Evolutionary conservation across 2,797 vertebrate species (phyloP).

Genomic region (Leptoclinus maculatus): DNA sequence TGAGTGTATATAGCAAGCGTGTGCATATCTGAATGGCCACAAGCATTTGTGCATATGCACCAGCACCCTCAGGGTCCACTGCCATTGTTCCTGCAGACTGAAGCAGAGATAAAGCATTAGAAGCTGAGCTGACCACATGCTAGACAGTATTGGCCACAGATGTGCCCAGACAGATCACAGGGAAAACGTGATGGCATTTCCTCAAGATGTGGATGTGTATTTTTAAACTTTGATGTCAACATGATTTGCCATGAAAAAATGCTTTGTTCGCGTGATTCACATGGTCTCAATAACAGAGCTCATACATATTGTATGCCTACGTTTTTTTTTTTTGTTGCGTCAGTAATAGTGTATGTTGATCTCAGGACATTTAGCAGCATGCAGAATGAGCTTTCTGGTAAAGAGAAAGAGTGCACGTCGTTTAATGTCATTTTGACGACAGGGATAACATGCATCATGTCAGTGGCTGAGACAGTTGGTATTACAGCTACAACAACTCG

Average conservation of each 20-base stretch:
- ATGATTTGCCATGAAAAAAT: conserved; percentile 90
- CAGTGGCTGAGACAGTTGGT: conserved; percentile 35
- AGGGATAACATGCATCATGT: conserved; percentile 38
- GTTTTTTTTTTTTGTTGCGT: conserved; percentile 19
- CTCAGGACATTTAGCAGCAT: conserved; percentile 52
- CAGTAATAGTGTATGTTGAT: conserved; percentile 49
- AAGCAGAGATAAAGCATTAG: conserved; percentile 71
- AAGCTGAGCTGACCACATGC: conserved; percentile 79
- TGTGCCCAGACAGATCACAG: conserved; percentile 84
- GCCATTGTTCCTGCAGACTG: conserved; percentile 62
- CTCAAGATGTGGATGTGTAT: conserved; percentile 88
- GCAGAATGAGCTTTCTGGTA: conserved; percentile 40
- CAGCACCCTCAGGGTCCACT: conserved; percentile 45
- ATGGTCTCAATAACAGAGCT: conserved; percentile 86
- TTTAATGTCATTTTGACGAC: conserved; percentile 27
- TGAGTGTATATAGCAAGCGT: background rate
- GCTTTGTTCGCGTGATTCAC: conserved; percentile 91
- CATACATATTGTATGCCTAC: conserved; percentile 81
- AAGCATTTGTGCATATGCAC: conserved; percentile 10
- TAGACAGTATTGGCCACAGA: conserved; percentile 80
- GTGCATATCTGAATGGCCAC: conserved; percentile 19
- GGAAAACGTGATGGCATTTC: conserved; percentile 91
- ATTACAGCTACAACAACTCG: conserved; percentile 34
- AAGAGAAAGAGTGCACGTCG: conserved; percentile 15
- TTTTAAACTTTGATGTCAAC: conserved; percentile 91